These are phyloP conservation scores for Microtus oregoni DNA, from an alignment of 2,113 vertebrate species.

Conservation along the genomic window DNA sequence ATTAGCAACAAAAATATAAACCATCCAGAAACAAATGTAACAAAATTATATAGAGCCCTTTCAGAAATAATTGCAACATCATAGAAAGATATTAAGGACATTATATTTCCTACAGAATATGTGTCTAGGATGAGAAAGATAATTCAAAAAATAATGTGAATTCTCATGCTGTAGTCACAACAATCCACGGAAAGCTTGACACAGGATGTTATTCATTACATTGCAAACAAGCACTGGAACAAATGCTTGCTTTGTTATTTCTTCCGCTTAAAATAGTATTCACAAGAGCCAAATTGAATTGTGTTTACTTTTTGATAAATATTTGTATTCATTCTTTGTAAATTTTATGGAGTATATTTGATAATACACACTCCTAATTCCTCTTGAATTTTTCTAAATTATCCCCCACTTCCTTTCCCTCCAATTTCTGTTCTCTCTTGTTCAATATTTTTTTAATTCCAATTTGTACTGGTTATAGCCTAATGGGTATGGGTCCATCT, in stretches of 20 bases:
- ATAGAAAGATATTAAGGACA: neutral
- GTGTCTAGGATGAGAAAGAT: neutral
- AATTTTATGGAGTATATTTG: neutral
- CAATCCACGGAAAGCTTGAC: slow-evolving; percentile 26
- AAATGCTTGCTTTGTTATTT: slow-evolving; percentile 63
- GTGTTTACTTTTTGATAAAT: slow-evolving; percentile 23
- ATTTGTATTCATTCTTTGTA: neutral
- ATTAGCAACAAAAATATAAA: neutral
- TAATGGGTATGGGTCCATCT: neutral
- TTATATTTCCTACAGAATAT: neutral
- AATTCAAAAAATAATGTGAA: neutral
- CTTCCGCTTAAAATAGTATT: slow-evolving; percentile 60
- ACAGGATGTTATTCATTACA: slow-evolving; percentile 52
- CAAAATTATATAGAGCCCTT: neutral
- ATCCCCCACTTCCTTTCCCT: too few relatives aligned
- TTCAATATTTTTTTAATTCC: neutral
- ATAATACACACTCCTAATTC: neutral
- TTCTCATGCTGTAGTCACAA: neutral
- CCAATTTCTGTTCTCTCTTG: neutral
- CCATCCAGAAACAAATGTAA: slow-evolving; percentile 1
- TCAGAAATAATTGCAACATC: slow-evolving; percentile 4
- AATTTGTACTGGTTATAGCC: neutral
- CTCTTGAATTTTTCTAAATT: neutral
- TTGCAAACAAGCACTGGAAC: slow-evolving; percentile 50
- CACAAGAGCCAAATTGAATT: slow-evolving; percentile 30